Evolutionary conservation across 2,797 vertebrate genomes (phyloP), one percentile per base, ranked within the genome.

Genomic region (Cossypha polioptera): DNA sequence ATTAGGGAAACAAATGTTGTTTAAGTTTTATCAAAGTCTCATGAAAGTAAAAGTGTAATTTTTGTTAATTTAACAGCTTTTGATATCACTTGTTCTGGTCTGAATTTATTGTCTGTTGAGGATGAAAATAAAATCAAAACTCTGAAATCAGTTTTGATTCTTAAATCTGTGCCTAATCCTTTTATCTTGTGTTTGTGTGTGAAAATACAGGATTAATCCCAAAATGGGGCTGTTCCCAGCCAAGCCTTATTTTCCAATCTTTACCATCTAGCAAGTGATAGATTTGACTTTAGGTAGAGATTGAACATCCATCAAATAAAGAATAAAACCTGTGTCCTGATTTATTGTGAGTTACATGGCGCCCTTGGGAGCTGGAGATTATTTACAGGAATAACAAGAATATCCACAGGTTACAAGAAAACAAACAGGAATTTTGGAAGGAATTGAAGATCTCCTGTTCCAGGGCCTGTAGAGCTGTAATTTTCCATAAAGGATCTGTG

Each of bases 281-380:
- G 89, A 90, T 63, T 38, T 74, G 40, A 26, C 36, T 94, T 80
- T 33, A 78, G 19, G 33, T 62, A 63, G 29, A 63, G 50, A 57
- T 38, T 33, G 69, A 92, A 36, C 51, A 71, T 38, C 1, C 0
- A 66, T 74, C 83, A 94, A 86, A 63, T 50, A 80, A 59, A 94
- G 59, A 72, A 86, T 80, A 95, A 87, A 74, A 84, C 47, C 61
- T 80, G 74, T 79, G 48, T 66, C 96, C 81, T 71, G 58, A 59
- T 91, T 94, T 93, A 62, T 72, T 74, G 82, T 29, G 6, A 72
- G 68, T 65, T 72, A 83, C 13, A 19, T 22, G 28, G 43, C 11
- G 9, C 78, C 75, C 54, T 66, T 58, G 57, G 42, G 69, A 94
- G 67, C 62, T 58, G 43, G 48, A 72, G 35, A 33, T 66, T 94